Evolutionary conservation across 2,113 vertebrate species (phyloP).

Genomic region (Mirza zaza): DNA sequence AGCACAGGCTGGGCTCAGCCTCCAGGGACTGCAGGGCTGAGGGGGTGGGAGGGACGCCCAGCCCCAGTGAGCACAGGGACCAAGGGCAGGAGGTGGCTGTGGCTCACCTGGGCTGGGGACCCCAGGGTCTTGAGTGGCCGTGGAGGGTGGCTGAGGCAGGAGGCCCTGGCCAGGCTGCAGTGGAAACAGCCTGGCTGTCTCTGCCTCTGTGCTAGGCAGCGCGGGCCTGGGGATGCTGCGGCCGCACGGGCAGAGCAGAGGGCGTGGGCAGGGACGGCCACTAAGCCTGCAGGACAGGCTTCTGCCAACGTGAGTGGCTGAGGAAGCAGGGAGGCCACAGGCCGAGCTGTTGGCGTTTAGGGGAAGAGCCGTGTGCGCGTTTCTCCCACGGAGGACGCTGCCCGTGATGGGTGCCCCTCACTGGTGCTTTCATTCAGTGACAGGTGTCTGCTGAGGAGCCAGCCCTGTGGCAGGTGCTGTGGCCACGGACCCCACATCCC

Average conservation of each 20-base stretch:
- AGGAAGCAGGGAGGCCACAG: too few relatives aligned
- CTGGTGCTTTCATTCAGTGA: background rate
- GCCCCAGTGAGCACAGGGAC: background rate
- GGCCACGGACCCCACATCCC: background rate
- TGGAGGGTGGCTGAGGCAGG: background rate
- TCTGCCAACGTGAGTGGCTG: background rate
- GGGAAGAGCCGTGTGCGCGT: too few relatives aligned
- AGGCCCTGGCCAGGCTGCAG: too few relatives aligned
- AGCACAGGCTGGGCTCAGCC: background rate
- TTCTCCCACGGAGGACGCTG: too few relatives aligned
- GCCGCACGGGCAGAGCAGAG: too few relatives aligned
- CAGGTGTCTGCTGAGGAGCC: background rate
- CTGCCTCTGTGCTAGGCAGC: too few relatives aligned
- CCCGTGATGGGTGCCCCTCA: background rate
- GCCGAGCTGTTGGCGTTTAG: too few relatives aligned
- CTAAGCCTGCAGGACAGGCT: background rate
- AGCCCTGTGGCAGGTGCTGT: background rate
- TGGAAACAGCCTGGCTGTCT: too few relatives aligned
- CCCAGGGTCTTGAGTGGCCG: background rate
- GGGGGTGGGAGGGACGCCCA: background rate
- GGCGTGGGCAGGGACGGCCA: fast-evolving
- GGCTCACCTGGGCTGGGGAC: background rate
- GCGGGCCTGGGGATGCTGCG: too few relatives aligned
- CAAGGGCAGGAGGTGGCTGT: background rate
- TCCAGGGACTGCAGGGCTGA: background rate